Conservation (phyloP, 2,888 invertebrate species). For the Drosophila anomelani region DNA sequence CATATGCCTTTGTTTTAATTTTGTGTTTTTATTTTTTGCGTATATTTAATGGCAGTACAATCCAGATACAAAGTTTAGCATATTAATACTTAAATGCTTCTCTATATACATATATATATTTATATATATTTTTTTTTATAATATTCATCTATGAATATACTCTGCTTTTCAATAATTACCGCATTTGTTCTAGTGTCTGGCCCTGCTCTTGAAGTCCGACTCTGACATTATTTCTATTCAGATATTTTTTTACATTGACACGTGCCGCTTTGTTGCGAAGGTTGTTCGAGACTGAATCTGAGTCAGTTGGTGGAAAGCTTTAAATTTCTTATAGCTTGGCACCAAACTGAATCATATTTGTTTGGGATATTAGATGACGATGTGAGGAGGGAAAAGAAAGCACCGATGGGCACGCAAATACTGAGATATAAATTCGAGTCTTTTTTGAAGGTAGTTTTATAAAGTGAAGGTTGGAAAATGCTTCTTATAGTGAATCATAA, state of each 20-base stretch:
- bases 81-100: background rate
- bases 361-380: slow-evolving; percentile 23
- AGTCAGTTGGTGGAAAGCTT: slow-evolving; percentile 61
- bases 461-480: slow-evolving; percentile 31
- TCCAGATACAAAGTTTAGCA: background rate
- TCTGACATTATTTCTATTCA: slow-evolving; percentile 20
- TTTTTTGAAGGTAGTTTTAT: slow-evolving; percentile 16
- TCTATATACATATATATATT: background rate
- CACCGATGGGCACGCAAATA: slow-evolving; percentile 51
- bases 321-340: slow-evolving; percentile 45
- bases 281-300: slow-evolving; percentile 22
- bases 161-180: background rate
- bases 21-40: background rate
- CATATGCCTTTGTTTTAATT: too few relatives aligned
- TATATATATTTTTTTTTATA: background rate
- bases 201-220: slow-evolving; percentile 32
- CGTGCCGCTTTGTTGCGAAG: slow-evolving; percentile 24
- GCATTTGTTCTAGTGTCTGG: slow-evolving; percentile 10
- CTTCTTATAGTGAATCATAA: slow-evolving; percentile 5
- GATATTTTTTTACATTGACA: slow-evolving; percentile 37
- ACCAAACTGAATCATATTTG: slow-evolving; percentile 25
- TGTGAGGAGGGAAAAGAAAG: slow-evolving; percentile 21
- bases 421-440: slow-evolving; percentile 12
- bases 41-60: background rate
- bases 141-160: background rate